Percentiles rank a stretch among this genome's conserved stretches.
Evolutionary conservation across 2,797 vertebrate species (phyloP).

Genomic region (Channa striata): DNA sequence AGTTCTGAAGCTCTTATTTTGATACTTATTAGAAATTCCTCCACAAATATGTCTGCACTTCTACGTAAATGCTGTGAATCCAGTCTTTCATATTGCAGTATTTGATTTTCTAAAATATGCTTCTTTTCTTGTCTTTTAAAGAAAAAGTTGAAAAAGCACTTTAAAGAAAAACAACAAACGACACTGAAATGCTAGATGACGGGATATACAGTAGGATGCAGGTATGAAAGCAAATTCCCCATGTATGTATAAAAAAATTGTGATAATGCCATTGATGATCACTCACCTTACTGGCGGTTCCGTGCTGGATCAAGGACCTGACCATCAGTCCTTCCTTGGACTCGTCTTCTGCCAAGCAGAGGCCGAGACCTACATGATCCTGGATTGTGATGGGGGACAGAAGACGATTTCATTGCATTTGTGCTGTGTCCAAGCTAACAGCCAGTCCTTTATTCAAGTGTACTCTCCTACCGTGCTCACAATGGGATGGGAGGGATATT

Average conservation of each 20-base stretch:
- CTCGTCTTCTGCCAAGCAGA: slow-evolving; percentile 50
- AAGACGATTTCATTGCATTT: not conserved
- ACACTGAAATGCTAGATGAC: not conserved
- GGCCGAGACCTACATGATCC: slow-evolving; percentile 67
- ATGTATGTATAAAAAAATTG: too few species aligned
- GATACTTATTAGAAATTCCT: too few species aligned
- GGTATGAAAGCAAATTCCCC: too few species aligned
- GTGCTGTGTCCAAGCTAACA: not conserved
- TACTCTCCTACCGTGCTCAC: not conserved
- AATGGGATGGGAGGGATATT: not conserved
- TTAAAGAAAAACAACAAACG: too few species aligned
- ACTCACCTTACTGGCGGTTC: slow-evolving; percentile 73
- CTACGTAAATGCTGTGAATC: too few species aligned
- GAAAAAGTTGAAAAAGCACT: too few species aligned
- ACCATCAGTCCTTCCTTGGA: slow-evolving; percentile 49
- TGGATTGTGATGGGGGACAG: slow-evolving; percentile 19
- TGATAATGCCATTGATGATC: slow-evolving; percentile 9
- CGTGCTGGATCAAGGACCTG: slow-evolving; percentile 59
- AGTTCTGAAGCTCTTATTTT: not conserved
- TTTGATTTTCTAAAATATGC: too few species aligned
- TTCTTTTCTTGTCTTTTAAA: too few species aligned
- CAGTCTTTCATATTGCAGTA: too few species aligned
- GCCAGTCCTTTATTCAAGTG: not conserved
- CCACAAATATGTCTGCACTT: too few species aligned
- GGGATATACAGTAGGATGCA: too few species aligned